Percentiles rank a stretch among this genome's conserved stretches.
These are phyloP conservation scores for Trichopoda pennipes DNA, from an alignment of 2,888 invertebrate species.

Conservation along the genomic window DNA sequence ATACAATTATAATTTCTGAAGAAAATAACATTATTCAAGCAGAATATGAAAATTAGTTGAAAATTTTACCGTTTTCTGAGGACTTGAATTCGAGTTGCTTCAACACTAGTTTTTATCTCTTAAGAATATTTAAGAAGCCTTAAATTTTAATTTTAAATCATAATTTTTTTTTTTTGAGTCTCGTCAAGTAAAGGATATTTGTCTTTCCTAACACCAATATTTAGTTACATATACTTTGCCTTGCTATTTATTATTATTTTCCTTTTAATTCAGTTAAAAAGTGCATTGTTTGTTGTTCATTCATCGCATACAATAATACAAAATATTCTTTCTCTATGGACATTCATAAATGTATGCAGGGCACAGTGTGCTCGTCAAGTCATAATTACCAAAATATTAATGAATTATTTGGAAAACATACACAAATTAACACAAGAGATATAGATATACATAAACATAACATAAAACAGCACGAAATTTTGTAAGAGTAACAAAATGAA, in stretches of 20 bases:
- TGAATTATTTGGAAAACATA: slow-evolving; percentile 79
- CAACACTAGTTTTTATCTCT: too few relatives aligned
- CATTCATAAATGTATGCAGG: slow-evolving; percentile 61
- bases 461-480: slow-evolving; percentile 26
- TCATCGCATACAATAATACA: neutral
- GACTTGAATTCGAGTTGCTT: too few relatives aligned
- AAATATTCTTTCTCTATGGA: neutral
- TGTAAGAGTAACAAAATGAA: slow-evolving; percentile 22
- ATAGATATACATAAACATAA: slow-evolving; percentile 27
- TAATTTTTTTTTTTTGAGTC: neutral
- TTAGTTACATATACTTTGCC: slow-evolving; percentile 24
- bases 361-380: slow-evolving; percentile 72
- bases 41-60: too few relatives aligned
- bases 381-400: slow-evolving; percentile 80
- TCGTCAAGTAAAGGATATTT: neutral
- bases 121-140: too few relatives aligned
- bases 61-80: too few relatives aligned
- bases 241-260: slow-evolving; percentile 7
- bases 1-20: too few relatives aligned
- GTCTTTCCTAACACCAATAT: slow-evolving; percentile 24
- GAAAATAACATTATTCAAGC: too few relatives aligned
- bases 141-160: too few relatives aligned
- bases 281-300: slow-evolving; percentile 40
- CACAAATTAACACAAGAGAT: slow-evolving; percentile 65
- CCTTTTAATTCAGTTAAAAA: slow-evolving; percentile 41